Evolutionary conservation across 2,888 invertebrate species (phyloP).

Genomic region (Euzetes globulus): DNA sequence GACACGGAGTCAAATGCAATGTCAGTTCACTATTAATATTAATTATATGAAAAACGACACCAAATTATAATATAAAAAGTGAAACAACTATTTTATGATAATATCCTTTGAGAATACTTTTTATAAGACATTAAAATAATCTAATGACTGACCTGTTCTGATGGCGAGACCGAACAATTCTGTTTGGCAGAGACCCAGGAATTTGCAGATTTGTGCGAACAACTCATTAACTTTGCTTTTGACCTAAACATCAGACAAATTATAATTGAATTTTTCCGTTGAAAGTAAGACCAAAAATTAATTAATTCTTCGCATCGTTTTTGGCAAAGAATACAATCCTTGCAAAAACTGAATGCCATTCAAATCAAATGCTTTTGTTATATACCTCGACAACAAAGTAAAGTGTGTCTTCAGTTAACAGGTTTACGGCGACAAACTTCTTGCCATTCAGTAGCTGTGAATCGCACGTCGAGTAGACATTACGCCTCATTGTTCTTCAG

Average conservation of each 20-base stretch:
- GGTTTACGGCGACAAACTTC: slow-evolving; percentile 48
- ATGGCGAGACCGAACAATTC: slow-evolving; percentile 78
- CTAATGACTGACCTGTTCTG: slow-evolving; percentile 63
- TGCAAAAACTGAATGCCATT: background rate
- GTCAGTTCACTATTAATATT: too few species aligned
- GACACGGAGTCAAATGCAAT: too few species aligned
- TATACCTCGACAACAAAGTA: slow-evolving; percentile 49
- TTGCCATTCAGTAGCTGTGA: slow-evolving; percentile 45
- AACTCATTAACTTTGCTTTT: slow-evolving; percentile 76
- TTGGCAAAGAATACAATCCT: background rate
- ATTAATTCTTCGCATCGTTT: slow-evolving; percentile 4
- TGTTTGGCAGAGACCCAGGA: slow-evolving; percentile 74
- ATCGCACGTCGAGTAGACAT: slow-evolving; percentile 43
- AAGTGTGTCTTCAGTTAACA: slow-evolving; percentile 48
- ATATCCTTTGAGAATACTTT: background rate
- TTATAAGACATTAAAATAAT: background rate
- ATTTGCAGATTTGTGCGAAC: slow-evolving; percentile 68
- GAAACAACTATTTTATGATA: too few species aligned
- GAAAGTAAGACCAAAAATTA: slow-evolving; percentile 13
- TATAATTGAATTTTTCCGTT: background rate
- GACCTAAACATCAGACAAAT: slow-evolving; percentile 54
- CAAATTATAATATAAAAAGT: too few species aligned
- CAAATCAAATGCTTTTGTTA: background rate
- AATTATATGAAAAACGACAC: too few species aligned
- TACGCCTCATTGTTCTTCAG: slow-evolving; percentile 33